Evolutionary conservation across 2,797 vertebrate species (phyloP), one percentile per base, ranked within the genome.

Genomic region (Diglossa cyanea): DNA sequence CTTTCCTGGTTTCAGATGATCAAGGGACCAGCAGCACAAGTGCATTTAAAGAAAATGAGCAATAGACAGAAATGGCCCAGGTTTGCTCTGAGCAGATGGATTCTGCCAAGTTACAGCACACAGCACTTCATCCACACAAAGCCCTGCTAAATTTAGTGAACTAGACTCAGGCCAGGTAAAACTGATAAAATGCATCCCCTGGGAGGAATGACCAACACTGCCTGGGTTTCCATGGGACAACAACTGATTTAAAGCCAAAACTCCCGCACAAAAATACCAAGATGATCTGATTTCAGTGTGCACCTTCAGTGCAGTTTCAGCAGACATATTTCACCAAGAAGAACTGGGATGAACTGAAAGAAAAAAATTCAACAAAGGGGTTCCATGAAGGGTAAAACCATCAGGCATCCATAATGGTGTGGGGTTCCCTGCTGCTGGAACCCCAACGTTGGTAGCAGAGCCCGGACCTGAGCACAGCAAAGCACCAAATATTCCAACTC

Each of bases 401-500:
- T 9, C 23, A 21, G 45, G 35, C 17, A 53, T 20, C 48, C 10
- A 4, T 0, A 2, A 17, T 3, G 13, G 11, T 2, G 2, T 7
- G 9, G 57, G 24, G 10, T 11, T 68, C 30, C 14, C 57, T 40
- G 39, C 24, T 71, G 12, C 4, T 53, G 39, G 53, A 58, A 45
- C 17, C 28, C 24, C 3, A 1, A 1, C 53, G 30, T 7, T 40
- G 25, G 54, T n/a, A 31, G 31, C 35, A 60, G 54, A 68, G 26
- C 35, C 26, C 26, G n/a, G n/a, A 45, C 9, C 13, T 40, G 53
- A 80, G 30, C 17, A 16, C 54, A 61, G 48, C n/a, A 21, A 55
- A 62, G 23, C 24, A 17, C 26, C 98, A 98, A 95, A 94, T 13
- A 4, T 57, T 91, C 80, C 80, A 80, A 96, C 97, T 97, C 86